Evolutionary conservation across 2,888 invertebrate species (phyloP), one percentile per base, ranked within the genome.

Genomic region (Crioceris asparagi): DNA sequence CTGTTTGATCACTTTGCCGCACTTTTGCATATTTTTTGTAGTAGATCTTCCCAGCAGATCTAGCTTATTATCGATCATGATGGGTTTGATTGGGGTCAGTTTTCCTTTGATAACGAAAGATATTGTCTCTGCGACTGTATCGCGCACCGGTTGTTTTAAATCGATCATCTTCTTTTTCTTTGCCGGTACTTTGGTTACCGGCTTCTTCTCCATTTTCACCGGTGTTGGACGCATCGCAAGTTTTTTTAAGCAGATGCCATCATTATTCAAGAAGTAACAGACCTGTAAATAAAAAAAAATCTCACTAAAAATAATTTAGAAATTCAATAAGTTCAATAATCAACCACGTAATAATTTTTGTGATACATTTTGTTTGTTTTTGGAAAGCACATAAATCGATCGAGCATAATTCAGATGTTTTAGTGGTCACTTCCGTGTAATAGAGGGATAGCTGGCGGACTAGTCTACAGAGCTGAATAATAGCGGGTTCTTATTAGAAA

Each of bases 21-120:
- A 26, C 21, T 36, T 44, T 21, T 33, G 29, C n/a, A n/a, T n/a
- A 12, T 38, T 11, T 23, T 18, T 35, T 21, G 17, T 35, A 12
- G 40, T 49, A 1, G 43, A 37, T 36, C 51, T 55, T 16, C 37
- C 49, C 27, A 51, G 41, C 38, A 52, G 26, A 29, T 43, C 40
- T 12, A 39, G 36, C 37, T 47, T 46, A 27, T 47, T 41, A 15
- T 45, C 38, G n/a, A 49, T 35, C 8, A 47, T 41, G 23, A 48
- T 51, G 18, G 58, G 50, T 44, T 59, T 57, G 11, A 59, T 53
- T 2, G 60, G 60, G 3, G 60, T 58, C 17, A 61, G 40, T 48
- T 64, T 59, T 19, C 61, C 62, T 45, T 61, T 60, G 17, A 62
- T 61, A n/a, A 62, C 62, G 41, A 61, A 62, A 3, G 62, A 59